These are phyloP conservation scores for Umimayanthus kanabou DNA, from an alignment of 92 coral and sea anemone genomes.

Conservation along the genomic window DNA sequence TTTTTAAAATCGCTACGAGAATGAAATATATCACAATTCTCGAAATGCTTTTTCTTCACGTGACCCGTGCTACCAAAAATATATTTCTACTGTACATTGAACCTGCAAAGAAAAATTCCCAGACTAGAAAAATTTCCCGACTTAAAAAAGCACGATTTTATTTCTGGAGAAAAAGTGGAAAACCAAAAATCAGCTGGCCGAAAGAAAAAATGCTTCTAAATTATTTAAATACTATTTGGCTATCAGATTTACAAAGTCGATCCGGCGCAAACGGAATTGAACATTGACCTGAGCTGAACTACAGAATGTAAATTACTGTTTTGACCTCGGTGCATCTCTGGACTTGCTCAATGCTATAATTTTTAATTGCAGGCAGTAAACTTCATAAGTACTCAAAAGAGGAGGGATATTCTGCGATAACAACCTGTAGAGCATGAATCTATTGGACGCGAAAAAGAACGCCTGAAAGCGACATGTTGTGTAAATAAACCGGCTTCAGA, in stretches of 20 bases:
- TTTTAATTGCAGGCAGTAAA: conserved; percentile 16
- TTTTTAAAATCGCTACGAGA: not conserved
- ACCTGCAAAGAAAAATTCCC: not conserved
- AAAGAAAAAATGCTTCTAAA: conserved; percentile 26
- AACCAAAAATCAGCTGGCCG: conserved; percentile 8
- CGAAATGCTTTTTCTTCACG: not conserved
- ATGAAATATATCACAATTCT: conserved; percentile 8
- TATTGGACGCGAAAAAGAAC: not conserved
- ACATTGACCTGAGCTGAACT: not conserved
- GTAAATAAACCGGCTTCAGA: conserved; percentile 18
- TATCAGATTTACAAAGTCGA: conserved; percentile 24
- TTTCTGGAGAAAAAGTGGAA: not conserved
- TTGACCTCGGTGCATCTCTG: not conserved
- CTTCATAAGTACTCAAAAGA: not conserved
- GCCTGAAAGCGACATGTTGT: not conserved
- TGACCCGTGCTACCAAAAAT: not conserved
- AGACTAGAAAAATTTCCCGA: not conserved
- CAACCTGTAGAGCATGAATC: not conserved
- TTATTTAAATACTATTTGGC: conserved; percentile 32
- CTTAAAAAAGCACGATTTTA: not conserved
- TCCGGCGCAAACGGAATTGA: conserved; percentile 13
- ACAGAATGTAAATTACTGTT: conserved; percentile 14
- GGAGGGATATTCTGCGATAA: conserved; percentile 1
- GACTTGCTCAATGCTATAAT: conserved; percentile 1
- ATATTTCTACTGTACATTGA: not conserved